Base-by-base conservation (phyloP, 2,888 invertebrate species). In the Troides aeacus region DNA sequence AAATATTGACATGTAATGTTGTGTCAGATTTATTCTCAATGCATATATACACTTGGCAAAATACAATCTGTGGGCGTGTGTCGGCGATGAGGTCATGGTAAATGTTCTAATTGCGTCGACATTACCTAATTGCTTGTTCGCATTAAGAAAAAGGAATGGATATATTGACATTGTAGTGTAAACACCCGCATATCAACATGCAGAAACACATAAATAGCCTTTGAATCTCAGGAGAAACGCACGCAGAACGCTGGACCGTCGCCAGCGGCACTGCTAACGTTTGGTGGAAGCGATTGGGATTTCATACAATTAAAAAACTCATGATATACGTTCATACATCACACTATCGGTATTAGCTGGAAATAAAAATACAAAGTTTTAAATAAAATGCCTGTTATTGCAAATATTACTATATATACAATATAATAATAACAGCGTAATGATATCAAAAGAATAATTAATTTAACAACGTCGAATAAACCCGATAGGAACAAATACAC, bases 171-270 rank as follows among this genome's bases (percentile, higher is more conserved):
- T 50, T 64, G 66, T 61, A 56, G 60, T 60, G 68, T 68, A 68
- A 71, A 71, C 83, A 84, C 81, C 81, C 81, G 50, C 79, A 83
- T 82, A 83, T 82, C 81, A 84, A 72, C 84, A 84, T 86, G 84
- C 80, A 82, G 79, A 79, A 79, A 79, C 77, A 78, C 84, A 84
- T 81, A 85, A 88, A 88, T 87, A 87, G 85, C 77, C 78, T 78
- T 81, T 80, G 79, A 84, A 85, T 85, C 82, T 83, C 82, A 84
- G 83, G 81, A 80, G 84, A 85, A 84, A 76, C 73, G 71, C 73
- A 72, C 85, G 83, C 84, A 83, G 78, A 75, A 72, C 69, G 71
- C 80, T 89, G 88, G 88, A 80, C 30, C 66, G 30, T 71, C 62
- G 87, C 88, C 88, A 89, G 83, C 71, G 71, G 75, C 79, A 82